Percentiles rank a stretch among this genome's conserved stretches.
These are phyloP conservation scores for Zosterops hypoxanthus DNA, from an alignment of 2,113 vertebrate species.

Conservation along the genomic window DNA sequence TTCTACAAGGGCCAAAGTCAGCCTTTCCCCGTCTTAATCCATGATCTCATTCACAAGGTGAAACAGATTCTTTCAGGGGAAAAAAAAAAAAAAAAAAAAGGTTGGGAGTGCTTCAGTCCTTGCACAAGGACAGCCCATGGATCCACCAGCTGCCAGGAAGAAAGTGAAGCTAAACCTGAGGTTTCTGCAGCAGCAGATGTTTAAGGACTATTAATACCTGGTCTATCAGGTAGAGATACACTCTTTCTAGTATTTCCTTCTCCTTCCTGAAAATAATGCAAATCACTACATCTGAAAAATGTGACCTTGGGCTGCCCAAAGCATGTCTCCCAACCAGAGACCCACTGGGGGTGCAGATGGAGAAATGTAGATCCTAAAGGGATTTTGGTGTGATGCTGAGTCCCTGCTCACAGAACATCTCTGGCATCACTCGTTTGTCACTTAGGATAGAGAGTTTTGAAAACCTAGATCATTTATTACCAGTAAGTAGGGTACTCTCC, in stretches of 20 bases:
- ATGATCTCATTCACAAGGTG: neutral
- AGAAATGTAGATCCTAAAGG: neutral
- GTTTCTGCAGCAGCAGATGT: neutral
- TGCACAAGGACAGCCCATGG: neutral
- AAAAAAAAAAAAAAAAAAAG: neutral
- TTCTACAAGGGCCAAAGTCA: neutral
- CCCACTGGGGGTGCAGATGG: neutral
- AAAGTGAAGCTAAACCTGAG: neutral
- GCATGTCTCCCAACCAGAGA: neutral
- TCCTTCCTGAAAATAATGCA: neutral
- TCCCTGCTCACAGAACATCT: neutral
- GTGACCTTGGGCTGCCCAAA: neutral
- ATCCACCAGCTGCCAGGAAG: neutral
- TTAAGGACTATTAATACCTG: neutral
- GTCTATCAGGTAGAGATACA: neutral
- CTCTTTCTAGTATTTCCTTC: neutral
- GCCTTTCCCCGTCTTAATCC: neutral
- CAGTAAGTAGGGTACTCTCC: slow-evolving; percentile 18
- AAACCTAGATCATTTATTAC: slow-evolving; percentile 38
- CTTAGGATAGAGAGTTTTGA: slow-evolving; percentile 5
- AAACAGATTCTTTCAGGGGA: neutral
- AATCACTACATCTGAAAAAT: neutral
- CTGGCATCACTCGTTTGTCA: neutral
- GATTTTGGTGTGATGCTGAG: neutral
- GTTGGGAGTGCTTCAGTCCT: neutral